Conservation (phyloP, 2,888 invertebrate species). For the Celastrina argiolus region DNA sequence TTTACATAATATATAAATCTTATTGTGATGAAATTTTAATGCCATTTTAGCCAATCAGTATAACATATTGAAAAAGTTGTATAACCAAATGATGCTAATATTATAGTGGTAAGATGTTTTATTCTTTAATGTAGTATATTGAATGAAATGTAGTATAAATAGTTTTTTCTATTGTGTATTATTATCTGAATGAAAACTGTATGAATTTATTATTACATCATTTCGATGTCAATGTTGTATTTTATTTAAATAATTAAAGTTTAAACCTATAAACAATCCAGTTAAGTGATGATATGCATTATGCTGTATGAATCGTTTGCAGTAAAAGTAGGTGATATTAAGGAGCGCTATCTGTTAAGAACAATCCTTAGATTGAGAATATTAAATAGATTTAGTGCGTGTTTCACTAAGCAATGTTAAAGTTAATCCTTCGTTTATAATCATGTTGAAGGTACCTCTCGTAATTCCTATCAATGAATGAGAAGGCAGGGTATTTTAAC, state of each 20-base stretch:
- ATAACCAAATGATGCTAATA: conserved; percentile 76
- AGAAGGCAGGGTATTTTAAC: no score
- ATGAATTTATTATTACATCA: conserved; percentile 74
- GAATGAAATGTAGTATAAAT: conserved; percentile 61
- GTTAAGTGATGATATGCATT: no score
- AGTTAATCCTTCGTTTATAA: no score
- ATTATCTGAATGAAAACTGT: conserved; percentile 68
- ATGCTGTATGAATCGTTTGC: background rate
- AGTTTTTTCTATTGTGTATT: conserved; percentile 71
- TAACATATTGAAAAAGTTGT: conserved; percentile 64
- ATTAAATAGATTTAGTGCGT: no score
- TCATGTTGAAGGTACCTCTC: no score
- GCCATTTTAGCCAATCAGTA: conserved; percentile 68
- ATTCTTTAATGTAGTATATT: conserved; percentile 56
- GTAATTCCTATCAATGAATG: no score
- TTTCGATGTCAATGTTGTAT: conserved; percentile 55
- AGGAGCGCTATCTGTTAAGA: no score
- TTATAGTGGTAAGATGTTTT: conserved; percentile 67
- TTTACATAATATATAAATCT: conserved; percentile 45
- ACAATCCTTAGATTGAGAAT: no score
- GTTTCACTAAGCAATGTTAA: no score
- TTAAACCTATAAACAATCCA: background rate
- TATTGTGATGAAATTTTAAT: conserved; percentile 72
- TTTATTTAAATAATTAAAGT: conserved; percentile 29
- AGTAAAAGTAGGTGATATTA: no score